A percentile compares a stretch with the other conserved stretches of the same genome.
Evolutionary conservation across 2,113 vertebrate species (phyloP).

Genomic region (Suricata suricatta): DNA sequence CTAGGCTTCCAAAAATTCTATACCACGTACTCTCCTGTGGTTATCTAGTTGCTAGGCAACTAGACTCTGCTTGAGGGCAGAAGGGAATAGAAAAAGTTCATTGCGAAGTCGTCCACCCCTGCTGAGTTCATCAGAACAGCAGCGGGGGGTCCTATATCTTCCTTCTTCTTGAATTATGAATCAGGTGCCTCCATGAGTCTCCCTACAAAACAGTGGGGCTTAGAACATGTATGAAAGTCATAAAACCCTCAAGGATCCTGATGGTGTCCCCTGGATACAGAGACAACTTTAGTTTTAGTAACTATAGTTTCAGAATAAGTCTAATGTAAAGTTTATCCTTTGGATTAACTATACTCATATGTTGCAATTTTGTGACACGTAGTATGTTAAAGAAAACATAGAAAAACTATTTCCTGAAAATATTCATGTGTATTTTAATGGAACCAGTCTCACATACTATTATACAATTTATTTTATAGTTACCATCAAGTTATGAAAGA

Average conservation of each 20-base stretch:
- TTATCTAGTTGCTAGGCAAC: conserved; percentile 55
- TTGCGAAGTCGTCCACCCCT: neutral
- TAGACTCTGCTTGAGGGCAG: conserved; percentile 37
- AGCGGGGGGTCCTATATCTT: neutral
- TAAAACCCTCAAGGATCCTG: neutral
- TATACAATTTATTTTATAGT: neutral
- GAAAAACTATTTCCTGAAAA: neutral
- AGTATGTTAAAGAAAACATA: neutral
- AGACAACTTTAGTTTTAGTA: neutral
- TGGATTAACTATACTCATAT: neutral
- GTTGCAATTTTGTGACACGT: neutral
- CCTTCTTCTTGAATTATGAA: conserved; percentile 20
- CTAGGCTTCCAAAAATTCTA: conserved; percentile 19
- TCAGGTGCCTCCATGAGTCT: neutral
- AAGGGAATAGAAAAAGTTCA: neutral
- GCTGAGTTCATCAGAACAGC: conserved; percentile 23
- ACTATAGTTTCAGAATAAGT: neutral
- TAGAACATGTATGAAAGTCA: neutral
- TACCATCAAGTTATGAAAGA: neutral
- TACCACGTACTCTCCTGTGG: neutral
- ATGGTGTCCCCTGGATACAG: neutral
- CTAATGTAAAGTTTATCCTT: neutral
- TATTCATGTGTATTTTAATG: neutral
- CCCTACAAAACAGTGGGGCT: neutral
- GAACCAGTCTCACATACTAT: neutral